These are phyloP conservation scores for Colletes collaris DNA, from an alignment of 2,888 invertebrate species.

Conservation along the genomic window DNA sequence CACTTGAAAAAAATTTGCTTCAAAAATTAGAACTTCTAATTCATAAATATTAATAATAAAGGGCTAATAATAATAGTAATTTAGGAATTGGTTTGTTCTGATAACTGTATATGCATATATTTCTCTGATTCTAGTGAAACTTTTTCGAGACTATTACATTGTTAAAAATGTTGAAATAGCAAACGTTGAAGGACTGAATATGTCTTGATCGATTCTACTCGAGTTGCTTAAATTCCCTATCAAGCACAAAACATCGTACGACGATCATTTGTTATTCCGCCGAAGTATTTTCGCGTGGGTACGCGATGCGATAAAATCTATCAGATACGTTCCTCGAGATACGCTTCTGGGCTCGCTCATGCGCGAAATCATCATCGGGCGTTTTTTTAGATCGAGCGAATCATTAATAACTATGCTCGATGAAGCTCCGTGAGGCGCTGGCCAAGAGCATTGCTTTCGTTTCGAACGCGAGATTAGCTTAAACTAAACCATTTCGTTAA, in stretches of 20 bases:
- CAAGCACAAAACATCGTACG: background rate
- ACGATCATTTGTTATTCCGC: constrained; percentile 40
- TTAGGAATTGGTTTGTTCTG: too few relatives aligned
- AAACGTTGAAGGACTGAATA: too few relatives aligned
- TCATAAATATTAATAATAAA: too few relatives aligned
- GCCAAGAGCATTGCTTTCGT: constrained; percentile 43
- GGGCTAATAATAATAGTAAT: too few relatives aligned
- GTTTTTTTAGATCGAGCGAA: constrained; percentile 43
- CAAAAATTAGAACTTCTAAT: too few relatives aligned
- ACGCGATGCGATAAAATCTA: constrained; percentile 46
- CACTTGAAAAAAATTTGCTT: too few relatives aligned
- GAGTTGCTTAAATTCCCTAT: background rate
- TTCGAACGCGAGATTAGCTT: constrained; percentile 44
- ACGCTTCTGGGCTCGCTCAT: constrained; percentile 40
- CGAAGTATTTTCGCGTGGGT: constrained; percentile 21
- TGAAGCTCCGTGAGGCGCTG: constrained; percentile 29
- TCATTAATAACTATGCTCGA: constrained; percentile 63
- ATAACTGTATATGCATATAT: too few relatives aligned
- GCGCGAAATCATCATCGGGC: constrained; percentile 48
- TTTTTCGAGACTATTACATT: too few relatives aligned
- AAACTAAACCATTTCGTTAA: background rate
- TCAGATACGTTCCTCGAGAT: constrained; percentile 33
- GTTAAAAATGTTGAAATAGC: too few relatives aligned
- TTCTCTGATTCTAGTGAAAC: too few relatives aligned
- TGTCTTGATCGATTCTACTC: too few relatives aligned